phyloP scores from a whole-genome alignment of 1,140 invertebrate species.

The Pantala flavescens region DNA sequence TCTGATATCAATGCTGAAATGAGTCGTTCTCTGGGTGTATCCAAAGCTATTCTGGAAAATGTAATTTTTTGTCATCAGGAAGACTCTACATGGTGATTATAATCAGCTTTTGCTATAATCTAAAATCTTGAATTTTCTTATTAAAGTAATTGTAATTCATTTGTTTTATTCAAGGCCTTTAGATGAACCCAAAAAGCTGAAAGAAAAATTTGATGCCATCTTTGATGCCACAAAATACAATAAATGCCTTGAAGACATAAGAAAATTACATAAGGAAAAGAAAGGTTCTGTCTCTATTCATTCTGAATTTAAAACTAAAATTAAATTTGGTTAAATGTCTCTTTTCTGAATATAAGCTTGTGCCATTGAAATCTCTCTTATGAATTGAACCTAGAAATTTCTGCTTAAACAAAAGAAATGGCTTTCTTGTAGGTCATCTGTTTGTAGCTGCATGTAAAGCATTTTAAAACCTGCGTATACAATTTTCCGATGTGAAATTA shows the following conservation, averaged over 20 bases:
- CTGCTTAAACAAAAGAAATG: too few relatives aligned
- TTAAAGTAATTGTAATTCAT: slow-evolving; percentile 14
- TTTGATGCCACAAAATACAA: slow-evolving; percentile 92
- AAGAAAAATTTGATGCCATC: slow-evolving; percentile 95
- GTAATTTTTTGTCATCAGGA: slow-evolving; percentile 99
- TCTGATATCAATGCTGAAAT: slow-evolving; percentile 59
- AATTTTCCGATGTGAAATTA: too few relatives aligned
- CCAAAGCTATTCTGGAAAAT: slow-evolving; percentile 88
- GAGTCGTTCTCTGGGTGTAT: slow-evolving; percentile 64
- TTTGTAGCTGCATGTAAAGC: too few relatives aligned
- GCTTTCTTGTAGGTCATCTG: too few relatives aligned
- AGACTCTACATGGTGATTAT: slow-evolving; percentile 72
- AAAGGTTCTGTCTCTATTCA: slow-evolving; percentile 28
- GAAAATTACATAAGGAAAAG: slow-evolving; percentile 58
- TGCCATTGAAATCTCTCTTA: too few relatives aligned
- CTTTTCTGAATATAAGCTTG: too few relatives aligned
- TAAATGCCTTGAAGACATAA: slow-evolving; percentile 76
- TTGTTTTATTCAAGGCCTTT: slow-evolving; percentile 55
- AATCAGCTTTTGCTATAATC: not conserved
- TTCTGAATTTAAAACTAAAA: too few relatives aligned
- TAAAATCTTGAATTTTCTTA: slow-evolving; percentile 14
- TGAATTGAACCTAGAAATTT: too few relatives aligned
- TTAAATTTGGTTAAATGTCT: too few relatives aligned
- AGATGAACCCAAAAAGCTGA: slow-evolving; percentile 86
- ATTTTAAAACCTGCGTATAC: too few relatives aligned